Evolutionary conservation across 2,888 invertebrate genomes (phyloP).

Genomic region (Sphecodes monilicornis): DNA sequence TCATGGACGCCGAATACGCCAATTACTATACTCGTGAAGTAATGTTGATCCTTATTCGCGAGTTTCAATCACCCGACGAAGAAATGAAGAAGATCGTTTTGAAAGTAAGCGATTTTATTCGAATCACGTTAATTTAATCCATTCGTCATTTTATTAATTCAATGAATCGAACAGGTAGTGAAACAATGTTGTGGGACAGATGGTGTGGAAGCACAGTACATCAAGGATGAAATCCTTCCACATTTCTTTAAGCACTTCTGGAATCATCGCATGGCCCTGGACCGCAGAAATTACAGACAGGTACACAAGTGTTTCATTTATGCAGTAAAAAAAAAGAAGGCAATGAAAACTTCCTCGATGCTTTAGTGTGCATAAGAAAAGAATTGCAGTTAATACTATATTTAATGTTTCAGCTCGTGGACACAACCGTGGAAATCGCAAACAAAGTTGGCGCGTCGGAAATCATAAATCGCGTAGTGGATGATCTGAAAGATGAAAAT

Average conservation of each 20-base stretch:
- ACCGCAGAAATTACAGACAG: constrained; percentile 98
- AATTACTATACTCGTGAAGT: constrained; percentile 99
- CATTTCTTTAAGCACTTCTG: constrained; percentile 99
- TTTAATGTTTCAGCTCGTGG: constrained; percentile 89
- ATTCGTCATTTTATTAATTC: not conserved
- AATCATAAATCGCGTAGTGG: constrained; percentile 99
- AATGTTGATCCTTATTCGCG: constrained; percentile 98
- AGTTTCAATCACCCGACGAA: constrained; percentile 99
- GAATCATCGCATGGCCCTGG: constrained; percentile 99
- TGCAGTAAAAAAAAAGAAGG: not conserved
- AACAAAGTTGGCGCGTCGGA: constrained; percentile 99
- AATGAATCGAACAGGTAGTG: constrained; percentile 89
- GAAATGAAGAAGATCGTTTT: constrained; percentile 99
- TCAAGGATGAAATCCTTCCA: constrained; percentile 99
- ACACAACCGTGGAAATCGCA: constrained; percentile 99
- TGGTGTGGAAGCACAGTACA: constrained; percentile 99
- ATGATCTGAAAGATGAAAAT: constrained; percentile 99
- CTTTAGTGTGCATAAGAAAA: no score
- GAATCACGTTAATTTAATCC: not conserved
- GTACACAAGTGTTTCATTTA: constrained; percentile 74
- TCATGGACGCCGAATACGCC: constrained; percentile 99
- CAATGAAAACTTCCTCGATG: no score
- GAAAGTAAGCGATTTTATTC: constrained; percentile 87
- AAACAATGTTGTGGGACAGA: constrained; percentile 99
- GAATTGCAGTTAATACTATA: not conserved